Base-by-base conservation (phyloP, 2,888 invertebrate genomes). In the Drosophila phalerata region DNA sequence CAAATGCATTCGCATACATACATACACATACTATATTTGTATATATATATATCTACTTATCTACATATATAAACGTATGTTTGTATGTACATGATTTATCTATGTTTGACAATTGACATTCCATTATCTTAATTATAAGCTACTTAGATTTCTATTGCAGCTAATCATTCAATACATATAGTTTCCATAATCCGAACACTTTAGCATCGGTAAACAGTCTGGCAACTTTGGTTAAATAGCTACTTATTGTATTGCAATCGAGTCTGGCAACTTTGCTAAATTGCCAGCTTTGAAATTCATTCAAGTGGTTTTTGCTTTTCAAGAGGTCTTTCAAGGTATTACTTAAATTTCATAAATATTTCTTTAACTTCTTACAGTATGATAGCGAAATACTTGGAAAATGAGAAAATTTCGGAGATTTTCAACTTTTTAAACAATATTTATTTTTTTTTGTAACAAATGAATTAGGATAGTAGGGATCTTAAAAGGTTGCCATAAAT, bases 1-100 rank as follows among this genome's bases (percentile, higher is more conserved):
- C 56, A 60, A 66, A 30, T 67, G 60, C 74, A 71, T 37, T 52
- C 48, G 22, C 48, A 28, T 28, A 34, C 13, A 43, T 10, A 38
- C 43, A 15, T 22, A 42, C 19, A 30, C 3, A 30, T 30, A 4
- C 6, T 28, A 30, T 9, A 8, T 30, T 9, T 30, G 30, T 30
- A 30, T 30, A 34, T 30, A 30, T 30, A 34, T n/a, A 11, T 34
- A 25, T 56, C 10, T 32, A 38, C 28, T 42, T 37, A 32, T 15
- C 28, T 10, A 25, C 25, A 9, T 47, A 5, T 30, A 17, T 40
- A 52, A 2, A 19, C 19, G 3, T 22, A 6, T 28, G 28, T 28
- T 6, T 28, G 32, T 9, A 22, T 32, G 15, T 47, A 5, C 3
- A 37, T 10, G 15, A 48, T 11, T 28, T 43, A 42, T 25, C 8